Evolutionary conservation across 1,140 invertebrate genomes (phyloP), one percentile per base, ranked within the genome.

Genomic region (Hylaeus anthracinus): DNA sequence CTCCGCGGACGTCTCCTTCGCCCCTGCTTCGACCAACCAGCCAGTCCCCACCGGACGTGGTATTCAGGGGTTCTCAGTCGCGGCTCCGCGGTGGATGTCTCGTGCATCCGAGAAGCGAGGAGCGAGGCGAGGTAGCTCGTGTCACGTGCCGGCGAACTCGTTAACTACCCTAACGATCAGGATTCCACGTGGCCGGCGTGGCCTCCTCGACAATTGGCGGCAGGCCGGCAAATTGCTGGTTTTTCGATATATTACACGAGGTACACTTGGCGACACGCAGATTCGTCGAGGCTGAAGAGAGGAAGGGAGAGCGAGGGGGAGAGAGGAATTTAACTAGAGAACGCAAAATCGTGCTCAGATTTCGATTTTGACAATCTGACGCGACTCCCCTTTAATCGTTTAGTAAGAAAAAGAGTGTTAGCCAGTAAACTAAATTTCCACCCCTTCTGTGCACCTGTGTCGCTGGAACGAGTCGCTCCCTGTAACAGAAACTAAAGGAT

Each of bases 81-180:
- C 56, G 75, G n/a, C 67, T 58, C 63, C 64, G 15, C 39, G 53
- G 67, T 15, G 26, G 56, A 45, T 12, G 58, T 67, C 76, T 76
- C 82, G 82, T 37, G 64, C 53, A 12, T 71, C 70, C 10, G 75
- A 81, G 74, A 84, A 66, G 60, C 70, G 72, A 81, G 77, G 84
- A 77, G 77, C 48, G 79, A 78, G 84, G 77, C 80, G 83, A 82
- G 81, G 60, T 72, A 79, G 69, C 67, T 72, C 83, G 84, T 88
- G 90, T 91, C 90, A 91, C 90, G 90, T 91, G 90, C 89, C 90
- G 85, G 77, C 86, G 83, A 86, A 90, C 90, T 91, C 90, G 90
- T 91, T 91, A 91, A 91, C 90, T 85, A 86, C 89, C 89, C 90
- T 91, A 91, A 91, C 90, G 89, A 91, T 83, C 89, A 85, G 84